phyloP scores from a whole-genome alignment of 2,888 invertebrate species.

The Acrocyrtus sp. region DNA sequence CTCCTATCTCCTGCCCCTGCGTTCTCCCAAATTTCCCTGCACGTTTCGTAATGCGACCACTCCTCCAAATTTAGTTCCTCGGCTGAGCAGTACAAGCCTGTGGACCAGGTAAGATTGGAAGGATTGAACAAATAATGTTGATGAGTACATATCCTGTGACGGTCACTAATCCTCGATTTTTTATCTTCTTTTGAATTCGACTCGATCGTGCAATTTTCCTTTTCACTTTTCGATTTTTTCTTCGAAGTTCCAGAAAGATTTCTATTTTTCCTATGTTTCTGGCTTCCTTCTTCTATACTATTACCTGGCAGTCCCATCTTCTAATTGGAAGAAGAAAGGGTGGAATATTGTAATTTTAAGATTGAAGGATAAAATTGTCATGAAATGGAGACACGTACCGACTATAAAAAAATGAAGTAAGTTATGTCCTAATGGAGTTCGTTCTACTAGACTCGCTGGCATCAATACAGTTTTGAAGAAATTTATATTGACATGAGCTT shows the following conservation, averaged over 20 bases:
- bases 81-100: conserved; percentile 18
- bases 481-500: too few relatives aligned
- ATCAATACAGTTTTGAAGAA: too few relatives aligned
- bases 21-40: conserved; percentile 37
- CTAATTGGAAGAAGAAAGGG: background rate
- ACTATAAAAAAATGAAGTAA: too few relatives aligned
- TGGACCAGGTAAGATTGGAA: conserved; percentile 14
- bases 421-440: too few relatives aligned
- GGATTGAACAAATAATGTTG: background rate
- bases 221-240: background rate
- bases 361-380: too few relatives aligned
- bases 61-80: conserved; percentile 18
- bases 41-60: conserved; percentile 22
- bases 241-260: background rate
- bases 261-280: background rate
- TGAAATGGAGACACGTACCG: too few relatives aligned
- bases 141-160: background rate
- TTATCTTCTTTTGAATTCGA: background rate
- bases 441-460: too few relatives aligned
- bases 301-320: background rate
- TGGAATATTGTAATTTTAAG: too few relatives aligned
- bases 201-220: background rate
- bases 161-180: background rate
- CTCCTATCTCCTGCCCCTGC: background rate
- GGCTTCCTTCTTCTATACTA: background rate